Conservation (phyloP, 1,140 invertebrate species). For the Teleopsis dalmanni region DNA sequence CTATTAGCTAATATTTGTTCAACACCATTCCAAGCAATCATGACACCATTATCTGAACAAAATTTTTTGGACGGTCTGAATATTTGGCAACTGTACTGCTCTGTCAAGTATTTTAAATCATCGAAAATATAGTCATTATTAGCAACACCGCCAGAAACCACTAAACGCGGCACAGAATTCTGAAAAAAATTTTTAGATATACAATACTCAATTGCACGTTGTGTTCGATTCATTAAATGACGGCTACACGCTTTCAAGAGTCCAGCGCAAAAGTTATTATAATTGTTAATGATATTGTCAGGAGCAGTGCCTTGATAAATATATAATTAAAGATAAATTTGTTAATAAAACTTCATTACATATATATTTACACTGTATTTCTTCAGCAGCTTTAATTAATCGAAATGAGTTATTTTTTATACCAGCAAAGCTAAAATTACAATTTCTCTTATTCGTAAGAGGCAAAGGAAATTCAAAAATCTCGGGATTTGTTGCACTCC, state of each 20-base stretch:
- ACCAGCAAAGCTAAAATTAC: conserved; percentile 81
- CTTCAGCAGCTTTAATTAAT: conserved; percentile 55
- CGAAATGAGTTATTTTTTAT: conserved; percentile 52
- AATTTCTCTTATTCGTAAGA: conserved; percentile 56
- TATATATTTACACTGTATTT: conserved; percentile 35
- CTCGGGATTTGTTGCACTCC: conserved; percentile 52
- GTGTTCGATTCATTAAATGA: conserved; percentile 73
- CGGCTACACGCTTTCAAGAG: conserved; percentile 67
- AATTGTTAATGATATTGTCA: conserved; percentile 67
- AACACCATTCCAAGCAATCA: conserved; percentile 98
- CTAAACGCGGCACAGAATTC: conserved; percentile 49
- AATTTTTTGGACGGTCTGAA: conserved; percentile 73
- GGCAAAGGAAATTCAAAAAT: conserved; percentile 61
- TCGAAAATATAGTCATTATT: conserved; percentile 78
- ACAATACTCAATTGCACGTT: conserved; percentile 74
- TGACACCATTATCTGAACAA: conserved; percentile 97
- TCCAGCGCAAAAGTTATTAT: conserved; percentile 79
- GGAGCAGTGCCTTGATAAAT: conserved; percentile 32
- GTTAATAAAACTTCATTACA: background rate
- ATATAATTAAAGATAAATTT: background rate
- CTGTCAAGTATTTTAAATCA: conserved; percentile 60
- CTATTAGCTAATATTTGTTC: conserved; percentile 57
- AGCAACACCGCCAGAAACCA: conserved; percentile 93
- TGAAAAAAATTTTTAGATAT: conserved; percentile 55
- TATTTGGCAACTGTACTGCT: conserved; percentile 57